Evolutionary conservation across 2,888 invertebrate genomes (phyloP), one percentile per base, ranked within the genome.

Genomic region (Hirtodrosophila trivittata): DNA sequence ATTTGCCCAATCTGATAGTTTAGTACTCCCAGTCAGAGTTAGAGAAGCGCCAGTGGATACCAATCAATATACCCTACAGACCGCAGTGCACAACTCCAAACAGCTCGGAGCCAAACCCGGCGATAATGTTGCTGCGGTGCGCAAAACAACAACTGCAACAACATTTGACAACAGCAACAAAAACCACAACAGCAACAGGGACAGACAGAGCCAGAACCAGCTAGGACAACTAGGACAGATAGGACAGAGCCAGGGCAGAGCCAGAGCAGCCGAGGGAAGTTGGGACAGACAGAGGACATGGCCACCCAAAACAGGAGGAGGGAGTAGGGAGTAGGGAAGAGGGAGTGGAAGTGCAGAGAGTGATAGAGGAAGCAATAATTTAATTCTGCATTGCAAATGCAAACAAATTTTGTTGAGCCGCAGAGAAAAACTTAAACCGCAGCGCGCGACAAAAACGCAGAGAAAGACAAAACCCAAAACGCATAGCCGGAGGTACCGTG

Each of bases 291-390:
- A 30, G 59, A 51, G 68, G 47, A 54, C 35, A 35, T 38, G 38
- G 62, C 64, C 55, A 51, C 16, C 45, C 50, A 55, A 54, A 50
- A 50, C 52, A 25, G 43, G 5, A 38, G 43, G 13, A n/a, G 7
- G 18, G 8, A 21, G 5, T 21, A 21, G 18, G 2, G 25, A 33
- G 12, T 26, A 9, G 37, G 18, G 8, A 3, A 18, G 9, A 12
- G 14, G 8, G 25, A 14, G 52, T 38, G 38, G 21, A 43, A 52
- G 38, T 8, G 52, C 42, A 30, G 12, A 33, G 52, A 62, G 64
- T 50, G 65, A 58, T 59, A 69, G 78, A 83, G 78, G 86, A 86
- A 83, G 77, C 78, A 78, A 85, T 86, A 86, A 86, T 86, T 86
- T 81, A 85, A 86, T 86, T 86, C 77, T 68, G 75, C 81, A 73